Base-by-base conservation (phyloP, 2,113 vertebrate species). In the Centropus bengalensis region DNA sequence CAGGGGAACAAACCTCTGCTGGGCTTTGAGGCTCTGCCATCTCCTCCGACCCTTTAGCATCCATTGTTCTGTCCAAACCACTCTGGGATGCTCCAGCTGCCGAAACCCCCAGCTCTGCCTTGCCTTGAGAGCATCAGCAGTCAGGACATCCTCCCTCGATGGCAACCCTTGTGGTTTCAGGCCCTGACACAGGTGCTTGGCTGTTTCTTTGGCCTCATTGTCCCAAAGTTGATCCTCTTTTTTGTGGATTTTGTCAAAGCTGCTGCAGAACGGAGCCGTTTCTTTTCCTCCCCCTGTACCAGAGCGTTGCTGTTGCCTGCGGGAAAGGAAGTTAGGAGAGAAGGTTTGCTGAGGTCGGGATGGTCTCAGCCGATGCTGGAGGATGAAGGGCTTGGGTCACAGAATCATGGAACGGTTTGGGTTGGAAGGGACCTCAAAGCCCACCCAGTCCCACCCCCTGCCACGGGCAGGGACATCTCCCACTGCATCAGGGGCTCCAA, bases 141-240 rank as follows among this genome's bases (percentile, higher is more conserved):
- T 52, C 1, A 18, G 18, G 40, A 19, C 1, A 7, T 66, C n/a
- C 33, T 49, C 38, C 38, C n/a, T 28, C 1, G 0, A 6, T 18
- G 66, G 10, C 21, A 15, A 6, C 56, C 16, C 36, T 58, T 16
- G 52, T 20, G 7, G 1, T 51, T 66, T 21, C 1, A 3, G 83
- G 49, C 49, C 47, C 54, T 3, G 8, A 12, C 2, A 8, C n/a
- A 22, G 64, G 27, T 3, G 2, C 62, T 55, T 7, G 6, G 64
- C 47, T 8, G 38, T 9, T 59, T 27, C 62, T 76, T 11, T 69
- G 58, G 18, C 32, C 49, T 66, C 67, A 44, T 36, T 28, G 4
- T 76, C 64, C 52, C 28, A 4, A 0, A 2, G 1, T 0, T 20
- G 38, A 5, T 76, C 3, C 4, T 20, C 1, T 1, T 73, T 75